Percentiles rank a stretch among this genome's conserved stretches.
Conservation (phyloP, 2,888 invertebrate species). For the Kryphioiulus occultus region DNA sequence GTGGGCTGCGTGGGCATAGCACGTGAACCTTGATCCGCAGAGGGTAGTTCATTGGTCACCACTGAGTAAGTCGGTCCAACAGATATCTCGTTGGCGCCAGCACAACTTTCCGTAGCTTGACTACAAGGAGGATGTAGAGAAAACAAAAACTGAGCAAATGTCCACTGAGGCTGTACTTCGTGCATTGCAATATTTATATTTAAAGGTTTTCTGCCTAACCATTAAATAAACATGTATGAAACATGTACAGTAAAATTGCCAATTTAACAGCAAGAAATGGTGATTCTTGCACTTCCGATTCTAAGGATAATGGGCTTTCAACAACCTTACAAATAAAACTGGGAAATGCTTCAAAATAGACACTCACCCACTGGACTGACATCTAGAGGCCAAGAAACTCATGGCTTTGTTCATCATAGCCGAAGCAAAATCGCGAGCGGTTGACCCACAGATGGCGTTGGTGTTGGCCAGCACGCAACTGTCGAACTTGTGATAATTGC, state of each 20-base stretch:
- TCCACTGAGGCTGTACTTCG: too few species aligned
- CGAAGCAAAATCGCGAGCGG: slow-evolving; percentile 49
- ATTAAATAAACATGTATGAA: too few species aligned
- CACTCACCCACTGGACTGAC: slow-evolving; percentile 46
- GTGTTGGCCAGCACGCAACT: slow-evolving; percentile 50
- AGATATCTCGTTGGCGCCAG: slow-evolving; percentile 46
- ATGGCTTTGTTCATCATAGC: slow-evolving; percentile 51
- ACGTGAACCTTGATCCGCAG: slow-evolving; percentile 35
- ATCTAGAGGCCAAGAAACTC: slow-evolving; percentile 49
- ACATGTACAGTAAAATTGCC: too few species aligned
- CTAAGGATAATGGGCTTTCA: too few species aligned
- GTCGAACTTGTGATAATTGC: slow-evolving; percentile 50
- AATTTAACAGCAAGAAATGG: too few species aligned
- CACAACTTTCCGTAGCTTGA: slow-evolving; percentile 43
- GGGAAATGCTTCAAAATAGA: background rate
- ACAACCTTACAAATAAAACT: too few species aligned
- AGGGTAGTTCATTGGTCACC: background rate
- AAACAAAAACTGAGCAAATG: background rate
- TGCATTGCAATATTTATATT: too few species aligned
- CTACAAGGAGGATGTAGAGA: background rate
- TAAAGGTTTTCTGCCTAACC: too few species aligned
- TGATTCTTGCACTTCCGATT: too few species aligned
- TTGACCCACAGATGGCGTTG: slow-evolving; percentile 51
- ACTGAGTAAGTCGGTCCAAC: slow-evolving; percentile 44
- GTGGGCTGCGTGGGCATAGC: slow-evolving; percentile 39